Percentiles rank a stretch among this genome's conserved stretches.
Evolutionary conservation across 2,113 vertebrate genomes (phyloP).

Genomic region (Tetraodon nigroviridis): DNA sequence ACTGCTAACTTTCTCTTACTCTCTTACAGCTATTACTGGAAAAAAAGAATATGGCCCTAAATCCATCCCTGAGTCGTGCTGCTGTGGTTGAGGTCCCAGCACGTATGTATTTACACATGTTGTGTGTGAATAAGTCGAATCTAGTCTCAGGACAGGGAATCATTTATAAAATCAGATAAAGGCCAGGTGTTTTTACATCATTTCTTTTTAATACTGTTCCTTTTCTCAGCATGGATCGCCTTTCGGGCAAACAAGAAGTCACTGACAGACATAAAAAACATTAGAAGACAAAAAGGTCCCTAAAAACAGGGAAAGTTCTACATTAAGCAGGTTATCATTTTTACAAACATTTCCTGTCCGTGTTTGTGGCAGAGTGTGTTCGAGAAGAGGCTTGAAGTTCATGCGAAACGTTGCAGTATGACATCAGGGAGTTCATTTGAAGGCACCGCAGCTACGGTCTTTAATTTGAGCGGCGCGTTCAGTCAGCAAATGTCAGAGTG

Average conservation of each 20-base stretch:
- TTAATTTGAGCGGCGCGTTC: slow-evolving; percentile 20
- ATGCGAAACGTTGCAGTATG: slow-evolving; percentile 8
- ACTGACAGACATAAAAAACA: slow-evolving; percentile 37
- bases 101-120: no score
- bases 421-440: slow-evolving; percentile 6
- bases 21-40: no score
- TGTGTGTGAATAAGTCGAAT: no score
- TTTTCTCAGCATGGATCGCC: slow-evolving; percentile 41
- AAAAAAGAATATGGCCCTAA: no score
- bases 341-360: slow-evolving; percentile 52
- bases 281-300: slow-evolving; percentile 24
- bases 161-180: no score
- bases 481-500: slow-evolving; percentile 46
- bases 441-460: slow-evolving; percentile 3
- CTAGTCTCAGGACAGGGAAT: no score
- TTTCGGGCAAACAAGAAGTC: slow-evolving; percentile 38
- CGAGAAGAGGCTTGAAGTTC: no score
- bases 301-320: slow-evolving; percentile 51
- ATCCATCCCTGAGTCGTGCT: no score
- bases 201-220: slow-evolving; percentile 55
- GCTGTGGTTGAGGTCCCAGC: no score
- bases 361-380: slow-evolving; percentile 19
- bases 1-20: no score
- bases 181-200: no score
- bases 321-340: slow-evolving; percentile 44